phyloP scores from a whole-genome alignment of 1,140 invertebrate species.

The Leptestheria dahalacensis region DNA sequence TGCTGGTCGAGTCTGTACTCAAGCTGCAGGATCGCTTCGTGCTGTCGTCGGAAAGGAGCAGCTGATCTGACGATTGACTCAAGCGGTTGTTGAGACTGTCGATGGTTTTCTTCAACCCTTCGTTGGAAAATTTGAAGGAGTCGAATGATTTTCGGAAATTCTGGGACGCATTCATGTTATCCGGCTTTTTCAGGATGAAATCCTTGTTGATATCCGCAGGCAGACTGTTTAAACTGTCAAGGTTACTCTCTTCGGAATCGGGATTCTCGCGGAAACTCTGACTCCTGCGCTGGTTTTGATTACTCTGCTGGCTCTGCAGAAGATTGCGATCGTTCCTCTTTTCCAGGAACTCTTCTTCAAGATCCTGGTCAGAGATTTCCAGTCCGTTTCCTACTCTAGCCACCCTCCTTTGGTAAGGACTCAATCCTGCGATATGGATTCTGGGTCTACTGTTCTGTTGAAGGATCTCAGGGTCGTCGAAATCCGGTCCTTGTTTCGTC shows the following conservation, averaged over 20 bases:
- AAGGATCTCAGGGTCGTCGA: neutral
- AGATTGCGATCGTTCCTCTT: neutral
- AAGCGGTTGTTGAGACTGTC: conserved; percentile 10
- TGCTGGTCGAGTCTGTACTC: conserved; percentile 14
- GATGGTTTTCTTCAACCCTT: conserved; percentile 17
- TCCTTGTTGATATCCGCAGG: conserved; percentile 12
- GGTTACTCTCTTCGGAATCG: conserved; percentile 3
- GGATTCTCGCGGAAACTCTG: conserved; percentile 2
- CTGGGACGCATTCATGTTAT: neutral
- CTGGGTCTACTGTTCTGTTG: neutral
- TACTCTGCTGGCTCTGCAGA: neutral
- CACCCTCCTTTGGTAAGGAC: conserved; percentile 12
- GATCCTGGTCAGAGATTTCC: conserved; percentile 13
- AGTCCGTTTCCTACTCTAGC: conserved; percentile 13
- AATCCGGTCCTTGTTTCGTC: neutral
- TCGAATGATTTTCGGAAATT: conserved; percentile 13
- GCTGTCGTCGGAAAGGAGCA: conserved; percentile 13
- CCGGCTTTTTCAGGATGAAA: conserved; percentile 15
- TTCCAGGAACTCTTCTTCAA: neutral
- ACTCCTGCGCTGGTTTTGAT: neutral
- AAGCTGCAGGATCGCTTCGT: conserved; percentile 14
- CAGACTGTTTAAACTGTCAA: conserved; percentile 11
- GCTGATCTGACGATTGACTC: conserved; percentile 15
- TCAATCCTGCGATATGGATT: conserved; percentile 11
- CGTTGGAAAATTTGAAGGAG: conserved; percentile 15